phyloP scores from a whole-genome alignment of 1,140 invertebrate species.

The Anadara kagoshimensis region DNA sequence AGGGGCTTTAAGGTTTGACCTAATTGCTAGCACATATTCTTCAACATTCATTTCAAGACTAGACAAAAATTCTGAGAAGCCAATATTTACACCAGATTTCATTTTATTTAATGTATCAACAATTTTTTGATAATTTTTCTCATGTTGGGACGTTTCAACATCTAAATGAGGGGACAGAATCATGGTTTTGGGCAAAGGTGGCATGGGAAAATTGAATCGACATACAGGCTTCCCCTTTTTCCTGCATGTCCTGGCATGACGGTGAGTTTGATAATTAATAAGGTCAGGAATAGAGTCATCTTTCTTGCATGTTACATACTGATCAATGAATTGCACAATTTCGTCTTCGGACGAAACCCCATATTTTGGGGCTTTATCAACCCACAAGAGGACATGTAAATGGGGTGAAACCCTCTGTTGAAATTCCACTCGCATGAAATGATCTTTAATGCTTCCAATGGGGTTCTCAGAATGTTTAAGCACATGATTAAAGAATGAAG shows the following conservation, averaged over 20 bases:
- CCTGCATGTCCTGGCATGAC: constrained; percentile 18
- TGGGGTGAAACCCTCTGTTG: constrained; percentile 36
- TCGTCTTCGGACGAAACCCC: constrained; percentile 8
- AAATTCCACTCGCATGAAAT: constrained; percentile 37
- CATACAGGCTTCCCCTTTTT: constrained; percentile 13
- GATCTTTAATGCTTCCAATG: constrained; percentile 31
- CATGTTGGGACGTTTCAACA: not conserved
- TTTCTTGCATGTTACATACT: constrained; percentile 15
- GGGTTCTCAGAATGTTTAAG: not conserved
- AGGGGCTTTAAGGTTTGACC: not conserved
- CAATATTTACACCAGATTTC: constrained; percentile 13
- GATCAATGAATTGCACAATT: not conserved
- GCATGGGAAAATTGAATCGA: constrained; percentile 5
- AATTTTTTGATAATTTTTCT: constrained; percentile 5
- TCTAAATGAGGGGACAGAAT: constrained; percentile 3
- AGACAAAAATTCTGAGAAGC: constrained; percentile 25
- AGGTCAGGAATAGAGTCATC: too few species aligned
- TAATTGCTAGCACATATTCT: not conserved
- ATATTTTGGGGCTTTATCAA: constrained; percentile 13
- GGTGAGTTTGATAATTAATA: too few species aligned
- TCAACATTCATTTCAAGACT: not conserved
- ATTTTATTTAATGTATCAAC: not conserved
- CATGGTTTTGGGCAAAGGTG: not conserved
- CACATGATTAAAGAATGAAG: too few species aligned
- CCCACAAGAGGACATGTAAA: constrained; percentile 35